A percentile compares a stretch with the other conserved stretches of the same genome.
Evolutionary conservation across 2,888 invertebrate species (phyloP).

Genomic region (Cremastinae sp.): DNA sequence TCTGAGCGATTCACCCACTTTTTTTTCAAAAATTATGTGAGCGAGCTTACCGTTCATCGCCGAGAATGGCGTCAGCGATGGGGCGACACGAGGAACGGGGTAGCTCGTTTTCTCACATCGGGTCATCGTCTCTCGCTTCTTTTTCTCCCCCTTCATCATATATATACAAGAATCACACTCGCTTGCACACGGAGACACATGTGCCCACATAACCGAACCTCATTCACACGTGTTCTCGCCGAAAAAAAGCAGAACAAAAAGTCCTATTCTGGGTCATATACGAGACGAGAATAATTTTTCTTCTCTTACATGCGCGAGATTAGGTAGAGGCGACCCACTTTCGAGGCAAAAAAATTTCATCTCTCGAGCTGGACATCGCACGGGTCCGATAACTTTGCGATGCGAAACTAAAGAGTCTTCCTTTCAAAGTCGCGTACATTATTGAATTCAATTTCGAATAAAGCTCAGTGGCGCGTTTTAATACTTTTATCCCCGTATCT

Average conservation of each 20-base stretch:
- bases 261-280: constrained; percentile 33
- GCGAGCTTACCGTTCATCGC: constrained; percentile 10
- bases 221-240: constrained; percentile 24
- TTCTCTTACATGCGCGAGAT: neutral
- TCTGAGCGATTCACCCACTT: constrained; percentile 26
- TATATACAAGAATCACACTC: too few relatives aligned
- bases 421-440: too few relatives aligned
- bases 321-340: neutral
- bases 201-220: neutral
- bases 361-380: neutral
- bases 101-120: constrained; percentile 5
- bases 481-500: too few relatives aligned
- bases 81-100: constrained; percentile 32
- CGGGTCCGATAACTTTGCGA: too few relatives aligned
- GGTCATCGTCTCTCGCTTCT: constrained; percentile 31
- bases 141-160: neutral
- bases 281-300: constrained; percentile 49
- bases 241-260: constrained; percentile 30
- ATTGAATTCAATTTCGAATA: too few relatives aligned
- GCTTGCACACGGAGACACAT: constrained; percentile 13
- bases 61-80: constrained; percentile 38
- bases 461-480: too few relatives aligned
- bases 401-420: too few relatives aligned
- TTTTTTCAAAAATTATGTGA: constrained; percentile 51
- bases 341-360: constrained; percentile 18